A percentile compares a stretch with the other conserved stretches of the same genome.
Conservation (phyloP, 2,113 vertebrate species). For the Antigone vipio region DNA sequence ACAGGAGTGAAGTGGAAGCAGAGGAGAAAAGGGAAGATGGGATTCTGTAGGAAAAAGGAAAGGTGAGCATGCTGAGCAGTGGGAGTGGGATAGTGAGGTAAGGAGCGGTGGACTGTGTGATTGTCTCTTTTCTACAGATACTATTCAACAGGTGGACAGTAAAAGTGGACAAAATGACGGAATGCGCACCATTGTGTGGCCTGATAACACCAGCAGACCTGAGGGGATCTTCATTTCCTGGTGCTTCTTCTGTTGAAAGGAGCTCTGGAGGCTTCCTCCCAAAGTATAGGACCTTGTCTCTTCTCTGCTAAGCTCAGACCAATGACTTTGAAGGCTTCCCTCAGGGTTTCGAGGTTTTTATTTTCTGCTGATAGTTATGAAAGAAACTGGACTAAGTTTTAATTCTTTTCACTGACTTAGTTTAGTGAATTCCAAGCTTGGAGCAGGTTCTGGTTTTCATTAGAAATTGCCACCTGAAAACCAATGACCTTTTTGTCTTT, state of each 20-base stretch:
- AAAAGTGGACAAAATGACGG: neutral
- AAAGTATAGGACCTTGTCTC: neutral
- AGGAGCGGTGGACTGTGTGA: neutral
- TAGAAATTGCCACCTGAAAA: neutral
- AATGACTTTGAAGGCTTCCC: neutral
- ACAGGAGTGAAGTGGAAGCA: neutral
- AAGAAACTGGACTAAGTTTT: neutral
- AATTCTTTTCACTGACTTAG: neutral
- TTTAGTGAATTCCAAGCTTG: neutral
- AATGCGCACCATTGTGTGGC: neutral
- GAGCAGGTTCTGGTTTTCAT: neutral
- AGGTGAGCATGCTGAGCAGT: rapidly evolving
- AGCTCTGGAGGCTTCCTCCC: neutral
- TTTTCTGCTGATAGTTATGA: neutral
- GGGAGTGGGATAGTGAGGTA: neutral
- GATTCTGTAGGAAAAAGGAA: neutral
- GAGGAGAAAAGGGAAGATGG: neutral
- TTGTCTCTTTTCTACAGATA: neutral
- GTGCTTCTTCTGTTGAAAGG: neutral
- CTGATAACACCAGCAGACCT: neutral
- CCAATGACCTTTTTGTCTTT: neutral
- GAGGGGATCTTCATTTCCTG: neutral
- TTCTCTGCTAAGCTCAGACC: neutral
- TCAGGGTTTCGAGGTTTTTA: neutral
- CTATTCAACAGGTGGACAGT: neutral